A percentile compares a stretch with the other conserved stretches of the same genome.
phyloP scores from a whole-genome alignment of 2,113 vertebrate genomes.

The Pelecanoides urinatrix region DNA sequence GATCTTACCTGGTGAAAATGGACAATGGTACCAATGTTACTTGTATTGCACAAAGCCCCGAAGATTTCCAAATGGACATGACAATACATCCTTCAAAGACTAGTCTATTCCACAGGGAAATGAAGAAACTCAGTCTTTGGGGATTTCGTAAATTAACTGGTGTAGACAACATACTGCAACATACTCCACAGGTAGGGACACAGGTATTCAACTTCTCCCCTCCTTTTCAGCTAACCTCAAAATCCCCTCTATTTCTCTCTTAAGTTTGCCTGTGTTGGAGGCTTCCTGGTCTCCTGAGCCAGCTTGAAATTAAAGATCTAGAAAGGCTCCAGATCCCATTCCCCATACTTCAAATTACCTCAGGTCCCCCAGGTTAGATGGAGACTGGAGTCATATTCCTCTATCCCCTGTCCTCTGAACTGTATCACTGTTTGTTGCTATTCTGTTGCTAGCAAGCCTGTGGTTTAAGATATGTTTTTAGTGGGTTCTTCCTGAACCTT shows the following conservation, averaged over 20 bases:
- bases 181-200: background rate
- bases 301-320: background rate
- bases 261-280: background rate
- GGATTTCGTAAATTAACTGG: background rate
- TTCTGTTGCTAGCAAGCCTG: background rate
- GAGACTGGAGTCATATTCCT: background rate
- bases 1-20: background rate
- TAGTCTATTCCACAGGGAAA: background rate
- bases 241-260: rapidly evolving
- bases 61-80: background rate
- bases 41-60: background rate
- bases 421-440: background rate
- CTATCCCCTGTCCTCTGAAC: background rate
- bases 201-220: background rate
- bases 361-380: background rate
- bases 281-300: background rate
- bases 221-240: background rate
- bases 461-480: background rate
- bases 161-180: background rate
- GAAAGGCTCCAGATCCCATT: background rate
- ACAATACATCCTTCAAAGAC: background rate
- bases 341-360: background rate
- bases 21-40: background rate
- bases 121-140: background rate
- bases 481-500: background rate